Conservation (phyloP, 2,888 invertebrate species). For the Podabrus alpinus region DNA sequence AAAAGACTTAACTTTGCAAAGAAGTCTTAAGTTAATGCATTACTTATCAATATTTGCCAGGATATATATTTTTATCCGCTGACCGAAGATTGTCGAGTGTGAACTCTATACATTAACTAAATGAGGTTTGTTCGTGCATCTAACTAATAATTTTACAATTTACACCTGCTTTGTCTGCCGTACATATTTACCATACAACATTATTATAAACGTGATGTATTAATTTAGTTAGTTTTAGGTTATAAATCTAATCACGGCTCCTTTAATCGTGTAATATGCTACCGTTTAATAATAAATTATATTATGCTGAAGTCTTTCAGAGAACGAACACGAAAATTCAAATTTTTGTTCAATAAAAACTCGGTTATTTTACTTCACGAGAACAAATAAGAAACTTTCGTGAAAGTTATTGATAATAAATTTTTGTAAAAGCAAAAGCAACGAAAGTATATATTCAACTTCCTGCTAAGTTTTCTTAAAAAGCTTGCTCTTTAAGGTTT, state of each 20-base stretch:
- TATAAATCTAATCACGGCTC: background rate
- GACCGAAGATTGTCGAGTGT: conserved; percentile 23
- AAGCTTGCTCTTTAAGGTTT: background rate
- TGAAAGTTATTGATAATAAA: background rate
- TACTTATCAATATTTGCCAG: conserved; percentile 29
- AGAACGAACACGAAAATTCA: background rate
- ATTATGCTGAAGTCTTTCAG: background rate
- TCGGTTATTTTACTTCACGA: background rate
- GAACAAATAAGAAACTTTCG: background rate
- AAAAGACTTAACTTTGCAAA: background rate
- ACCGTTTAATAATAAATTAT: background rate
- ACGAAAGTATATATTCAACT: background rate
- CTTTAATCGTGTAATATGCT: background rate
- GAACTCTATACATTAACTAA: conserved; percentile 16
- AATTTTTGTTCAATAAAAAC: background rate
- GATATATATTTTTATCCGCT: conserved; percentile 27
- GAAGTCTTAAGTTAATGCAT: conserved; percentile 17
- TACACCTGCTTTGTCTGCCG: conserved; percentile 15
- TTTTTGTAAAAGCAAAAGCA: background rate
- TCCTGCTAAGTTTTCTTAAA: background rate
- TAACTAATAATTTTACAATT: conserved; percentile 22
- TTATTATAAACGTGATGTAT: conserved; percentile 7
- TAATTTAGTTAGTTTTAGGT: conserved; percentile 15
- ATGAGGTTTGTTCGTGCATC: conserved; percentile 21
- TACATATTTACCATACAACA: background rate